These are phyloP conservation scores for Psittacus erithacus DNA, from an alignment of 2,113 vertebrate genomes.

Conservation along the genomic window DNA sequence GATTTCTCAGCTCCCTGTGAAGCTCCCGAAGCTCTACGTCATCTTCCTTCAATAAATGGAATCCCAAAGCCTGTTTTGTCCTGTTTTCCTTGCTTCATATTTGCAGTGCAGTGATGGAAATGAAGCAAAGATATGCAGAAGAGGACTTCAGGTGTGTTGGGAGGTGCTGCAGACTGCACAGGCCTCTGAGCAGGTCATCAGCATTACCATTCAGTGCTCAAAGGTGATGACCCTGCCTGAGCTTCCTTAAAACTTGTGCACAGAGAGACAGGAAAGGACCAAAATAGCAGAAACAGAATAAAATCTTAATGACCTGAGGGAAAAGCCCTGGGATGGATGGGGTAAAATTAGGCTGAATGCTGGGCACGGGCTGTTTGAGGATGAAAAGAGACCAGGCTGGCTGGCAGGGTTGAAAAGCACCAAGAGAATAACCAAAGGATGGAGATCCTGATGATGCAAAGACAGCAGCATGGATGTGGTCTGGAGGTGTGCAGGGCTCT, in stretches of 20 bases:
- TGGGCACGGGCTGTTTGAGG: not conserved
- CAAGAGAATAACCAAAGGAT: not conserved
- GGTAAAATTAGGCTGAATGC: not conserved
- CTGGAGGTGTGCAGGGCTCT: not conserved
- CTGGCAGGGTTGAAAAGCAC: not conserved
- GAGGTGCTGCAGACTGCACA: not conserved
- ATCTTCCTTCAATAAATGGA: not conserved
- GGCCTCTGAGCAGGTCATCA: not conserved
- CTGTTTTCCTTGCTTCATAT: not conserved
- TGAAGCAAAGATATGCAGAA: not conserved
- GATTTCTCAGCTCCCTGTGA: fast-evolving
- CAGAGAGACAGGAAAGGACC: not conserved
- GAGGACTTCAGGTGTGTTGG: not conserved
- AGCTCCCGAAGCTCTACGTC: not conserved
- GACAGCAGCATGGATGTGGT: fast-evolving
- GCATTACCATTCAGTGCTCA: not conserved
- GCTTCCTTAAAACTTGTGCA: not conserved
- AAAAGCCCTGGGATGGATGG: not conserved
- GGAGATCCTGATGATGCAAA: fast-evolving
- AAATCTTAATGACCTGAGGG: not conserved
- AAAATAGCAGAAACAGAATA: not conserved
- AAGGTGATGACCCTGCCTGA: not conserved
- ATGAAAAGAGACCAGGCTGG: not conserved
- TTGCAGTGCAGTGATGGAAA: fast-evolving
- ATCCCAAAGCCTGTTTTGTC: fast-evolving